These are phyloP conservation scores for Cosmia trapezina DNA, from an alignment of 2,888 invertebrate species.

Conservation along the genomic window DNA sequence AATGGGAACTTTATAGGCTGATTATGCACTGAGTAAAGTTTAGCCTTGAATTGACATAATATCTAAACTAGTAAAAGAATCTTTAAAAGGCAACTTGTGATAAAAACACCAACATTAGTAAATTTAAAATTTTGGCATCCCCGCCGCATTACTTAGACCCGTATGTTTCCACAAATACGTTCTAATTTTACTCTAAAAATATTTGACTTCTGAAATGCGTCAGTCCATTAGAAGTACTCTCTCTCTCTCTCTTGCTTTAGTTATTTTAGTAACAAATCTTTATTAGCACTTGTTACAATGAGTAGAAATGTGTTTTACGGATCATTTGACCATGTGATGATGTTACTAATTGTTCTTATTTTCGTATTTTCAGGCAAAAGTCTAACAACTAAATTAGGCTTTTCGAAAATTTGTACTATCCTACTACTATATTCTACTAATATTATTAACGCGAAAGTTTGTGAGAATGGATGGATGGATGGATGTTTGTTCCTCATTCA, in stretches of 20 bases:
- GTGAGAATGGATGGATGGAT: too few species aligned
- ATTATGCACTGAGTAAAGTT: background rate
- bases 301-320: background rate
- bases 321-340: too few species aligned
- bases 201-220: slow-evolving; percentile 1
- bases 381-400: background rate
- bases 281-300: background rate
- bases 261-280: slow-evolving; percentile 3
- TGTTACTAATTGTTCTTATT: background rate
- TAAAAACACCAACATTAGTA: background rate
- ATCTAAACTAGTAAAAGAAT: background rate
- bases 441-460: too few species aligned
- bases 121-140: background rate
- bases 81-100: background rate
- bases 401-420: background rate
- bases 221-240: slow-evolving; percentile 1
- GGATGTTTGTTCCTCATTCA: too few species aligned
- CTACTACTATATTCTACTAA: too few species aligned
- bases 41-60: background rate
- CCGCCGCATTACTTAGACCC: background rate
- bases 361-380: background rate
- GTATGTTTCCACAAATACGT: slow-evolving; percentile 24
- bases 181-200: slow-evolving; percentile 16
- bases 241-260: too few species aligned
- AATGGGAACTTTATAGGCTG: background rate